Base-by-base conservation (phyloP, 2,113 vertebrate species). In the Percina caprodes region DNA sequence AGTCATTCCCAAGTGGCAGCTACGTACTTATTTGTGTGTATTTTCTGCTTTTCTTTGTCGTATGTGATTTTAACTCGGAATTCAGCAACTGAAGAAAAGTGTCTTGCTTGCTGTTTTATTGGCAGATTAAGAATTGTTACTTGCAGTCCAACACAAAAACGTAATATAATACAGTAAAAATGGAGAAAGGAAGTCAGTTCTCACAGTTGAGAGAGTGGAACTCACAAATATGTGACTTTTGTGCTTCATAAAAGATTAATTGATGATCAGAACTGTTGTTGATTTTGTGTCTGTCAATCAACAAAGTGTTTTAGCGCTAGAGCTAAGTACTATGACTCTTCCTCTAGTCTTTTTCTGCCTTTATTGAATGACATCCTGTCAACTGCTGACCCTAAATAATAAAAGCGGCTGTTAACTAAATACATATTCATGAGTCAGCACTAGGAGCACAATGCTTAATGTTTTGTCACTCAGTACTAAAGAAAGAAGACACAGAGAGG, bases 371-470 rank as follows among this genome's bases (percentile, higher is more conserved):
- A 33, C 58, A 39, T 1, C 42, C 7, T 21, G 42, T 23, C n/a
- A 70, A 21, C 33, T 51, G 24, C 62, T 45, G 15, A 55, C 21
- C 39, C 63, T 3, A 26, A 33, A 70, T 46, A 46, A 46, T 4
- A 39, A 48, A 49, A 60, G 3, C 15, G 15, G 3, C 42, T 54
- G 15, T 56, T 33, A 45, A 45, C 10, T 11, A 51, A 35, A 71
- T 76, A 66, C 42, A 49, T 77, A 69, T 71, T 72, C 46, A 76
- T 66, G 71, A 76, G 55, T 60, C 39, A 23, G 19, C 8, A 18
- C 30, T 60, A n/a, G 60, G 21, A 60, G 21, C 75, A 62, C 23
- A 65, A 4, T 9, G 26, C 54, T n/a, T 26, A 21, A 6, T 67
- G 58, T 76, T 74, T 51, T 60, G 49, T 13, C 33, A 63, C 24